Evolutionary conservation across 2,113 vertebrate species (phyloP).

Genomic region (Sisor rabdophorus): DNA sequence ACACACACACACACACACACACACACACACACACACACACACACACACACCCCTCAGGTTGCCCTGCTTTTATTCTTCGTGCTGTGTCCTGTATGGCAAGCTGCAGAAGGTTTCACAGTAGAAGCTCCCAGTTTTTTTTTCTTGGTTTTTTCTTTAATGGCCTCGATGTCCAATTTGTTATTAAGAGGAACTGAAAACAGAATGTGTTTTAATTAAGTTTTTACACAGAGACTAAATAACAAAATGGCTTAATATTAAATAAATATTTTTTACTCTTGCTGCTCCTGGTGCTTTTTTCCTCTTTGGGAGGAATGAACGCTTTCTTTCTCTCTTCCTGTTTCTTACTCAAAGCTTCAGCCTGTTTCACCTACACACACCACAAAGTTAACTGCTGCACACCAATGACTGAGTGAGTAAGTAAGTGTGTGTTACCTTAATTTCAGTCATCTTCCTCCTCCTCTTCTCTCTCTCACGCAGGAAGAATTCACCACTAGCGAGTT

Average conservation of each 20-base stretch:
- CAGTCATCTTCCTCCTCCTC: constrained; percentile 81
- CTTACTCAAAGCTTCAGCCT: constrained; percentile 81
- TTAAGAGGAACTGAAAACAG: constrained; percentile 51
- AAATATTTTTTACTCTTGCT: constrained; percentile 74
- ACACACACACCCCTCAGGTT: constrained; percentile 25
- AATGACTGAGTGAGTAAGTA: background rate
- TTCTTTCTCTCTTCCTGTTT: constrained; percentile 90
- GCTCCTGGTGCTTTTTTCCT: constrained; percentile 76
- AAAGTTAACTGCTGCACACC: background rate
- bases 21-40: background rate
- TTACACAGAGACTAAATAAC: background rate
- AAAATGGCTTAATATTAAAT: background rate
- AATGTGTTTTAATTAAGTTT: background rate
- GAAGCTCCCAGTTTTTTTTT: constrained; percentile 85
- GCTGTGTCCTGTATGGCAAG: constrained; percentile 33
- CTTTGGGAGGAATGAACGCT: constrained; percentile 93
- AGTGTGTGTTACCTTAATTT: constrained; percentile 79
- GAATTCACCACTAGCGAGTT: constrained; percentile 91
- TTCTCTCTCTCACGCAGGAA: constrained; percentile 90
- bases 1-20: too few species aligned
- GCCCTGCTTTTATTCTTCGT: constrained; percentile 77
- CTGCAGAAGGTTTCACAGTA: background rate
- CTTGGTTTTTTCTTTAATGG: constrained; percentile 84
- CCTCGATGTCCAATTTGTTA: constrained; percentile 84
- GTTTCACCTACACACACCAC: constrained; percentile 74